Conservation (phyloP, 2,113 vertebrate species). For the Psittacula cyanocephala region DNA sequence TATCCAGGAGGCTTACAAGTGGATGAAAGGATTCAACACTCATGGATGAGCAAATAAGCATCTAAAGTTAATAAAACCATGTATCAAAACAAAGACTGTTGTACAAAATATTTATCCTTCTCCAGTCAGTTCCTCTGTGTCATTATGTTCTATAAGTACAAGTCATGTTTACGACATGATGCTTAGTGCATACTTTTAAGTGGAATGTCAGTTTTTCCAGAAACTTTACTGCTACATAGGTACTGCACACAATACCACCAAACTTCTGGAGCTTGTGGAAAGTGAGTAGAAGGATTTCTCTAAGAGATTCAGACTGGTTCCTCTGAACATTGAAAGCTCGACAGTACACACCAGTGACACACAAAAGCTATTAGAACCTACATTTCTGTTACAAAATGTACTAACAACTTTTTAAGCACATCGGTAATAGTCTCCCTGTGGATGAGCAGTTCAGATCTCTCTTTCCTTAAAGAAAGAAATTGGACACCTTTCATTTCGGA, state of each 20-base stretch:
- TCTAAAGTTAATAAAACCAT: neutral
- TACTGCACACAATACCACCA: neutral
- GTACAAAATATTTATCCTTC: neutral
- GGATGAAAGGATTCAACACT: neutral
- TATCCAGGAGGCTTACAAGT: neutral
- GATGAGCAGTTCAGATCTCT: neutral
- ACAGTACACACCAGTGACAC: neutral
- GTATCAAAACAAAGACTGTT: neutral
- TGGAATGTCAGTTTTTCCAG: neutral
- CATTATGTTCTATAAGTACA: neutral
- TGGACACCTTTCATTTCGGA: neutral
- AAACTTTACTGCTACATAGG: neutral
- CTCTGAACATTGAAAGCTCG: neutral
- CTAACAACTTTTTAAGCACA: neutral
- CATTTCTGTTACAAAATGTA: neutral
- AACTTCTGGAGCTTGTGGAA: neutral
- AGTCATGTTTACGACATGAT: neutral
- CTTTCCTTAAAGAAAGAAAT: neutral
- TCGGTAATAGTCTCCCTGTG: neutral
- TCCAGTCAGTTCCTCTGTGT: neutral
- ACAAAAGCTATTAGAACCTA: neutral
- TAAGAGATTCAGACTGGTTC: neutral
- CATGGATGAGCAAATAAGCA: neutral
- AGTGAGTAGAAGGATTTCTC: slow-evolving; percentile 25
- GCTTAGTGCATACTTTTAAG: neutral